phyloP scores from a whole-genome alignment of 1,140 invertebrate genomes.

The Euura saliciscinereae region DNA sequence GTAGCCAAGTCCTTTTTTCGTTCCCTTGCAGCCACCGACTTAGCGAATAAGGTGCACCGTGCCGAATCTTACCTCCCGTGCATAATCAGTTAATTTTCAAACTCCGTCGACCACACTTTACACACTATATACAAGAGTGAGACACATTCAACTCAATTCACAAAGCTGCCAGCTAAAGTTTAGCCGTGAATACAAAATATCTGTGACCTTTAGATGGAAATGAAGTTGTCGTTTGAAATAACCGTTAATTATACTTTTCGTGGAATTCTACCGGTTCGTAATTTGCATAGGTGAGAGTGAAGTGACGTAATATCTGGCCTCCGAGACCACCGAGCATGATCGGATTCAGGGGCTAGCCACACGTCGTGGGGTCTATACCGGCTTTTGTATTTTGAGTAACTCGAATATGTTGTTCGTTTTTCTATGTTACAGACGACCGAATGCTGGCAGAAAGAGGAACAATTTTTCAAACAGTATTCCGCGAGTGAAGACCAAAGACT shows the following conservation, averaged over 20 bases:
- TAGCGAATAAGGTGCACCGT: not conserved
- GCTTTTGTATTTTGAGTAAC: constrained; percentile 24
- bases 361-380: not conserved
- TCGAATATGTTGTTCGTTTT: not conserved
- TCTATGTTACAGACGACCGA: constrained; percentile 27
- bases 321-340: not conserved
- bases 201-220: too few species aligned
- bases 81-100: not conserved
- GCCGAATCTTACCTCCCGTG: not conserved
- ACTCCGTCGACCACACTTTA: not conserved
- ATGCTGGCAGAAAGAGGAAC: constrained; percentile 20
- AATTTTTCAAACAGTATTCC: constrained; percentile 41
- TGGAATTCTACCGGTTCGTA: too few species aligned
- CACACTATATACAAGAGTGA: not conserved
- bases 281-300: too few species aligned
- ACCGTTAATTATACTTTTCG: too few species aligned
- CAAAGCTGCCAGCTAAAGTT: too few species aligned
- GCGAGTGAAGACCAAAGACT: constrained; percentile 44
- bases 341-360: not conserved
- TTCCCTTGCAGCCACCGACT: not conserved
- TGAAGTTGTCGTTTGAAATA: too few species aligned
- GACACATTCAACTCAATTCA: not conserved
- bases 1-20: not conserved
- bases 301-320: not conserved
- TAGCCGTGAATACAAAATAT: too few species aligned